Evolutionary conservation across 1,140 invertebrate genomes (phyloP).

Genomic region (Drosophila grimshawi): DNA sequence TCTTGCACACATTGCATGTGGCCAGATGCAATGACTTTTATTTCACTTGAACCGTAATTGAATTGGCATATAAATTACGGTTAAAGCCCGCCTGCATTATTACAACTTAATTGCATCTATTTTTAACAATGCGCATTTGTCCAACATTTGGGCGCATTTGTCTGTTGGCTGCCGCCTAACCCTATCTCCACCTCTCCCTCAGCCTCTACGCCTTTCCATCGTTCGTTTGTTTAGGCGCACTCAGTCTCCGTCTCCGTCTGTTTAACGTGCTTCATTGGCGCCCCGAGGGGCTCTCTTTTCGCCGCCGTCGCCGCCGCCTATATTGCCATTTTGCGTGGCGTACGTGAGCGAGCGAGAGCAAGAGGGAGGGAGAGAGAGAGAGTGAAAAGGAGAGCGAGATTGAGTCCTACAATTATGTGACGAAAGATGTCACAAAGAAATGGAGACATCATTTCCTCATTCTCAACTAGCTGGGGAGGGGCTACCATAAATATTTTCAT

Average conservation of each 20-base stretch:
- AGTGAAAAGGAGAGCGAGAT: conserved; percentile 1
- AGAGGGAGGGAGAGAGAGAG: background rate
- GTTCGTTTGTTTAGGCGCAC: background rate
- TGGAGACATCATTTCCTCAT: background rate
- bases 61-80: conserved; percentile 61
- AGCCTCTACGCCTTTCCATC: background rate
- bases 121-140: conserved; percentile 66
- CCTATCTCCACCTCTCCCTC: conserved; percentile 7
- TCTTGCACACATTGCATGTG: conserved; percentile 55
- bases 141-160: conserved; percentile 57
- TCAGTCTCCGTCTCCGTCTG: conserved; percentile 9
- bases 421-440: conserved; percentile 15
- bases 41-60: conserved; percentile 69
- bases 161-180: conserved; percentile 32
- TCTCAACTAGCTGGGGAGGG: no score
- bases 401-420: conserved; percentile 8
- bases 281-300: conserved; percentile 33
- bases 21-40: conserved; percentile 41
- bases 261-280: conserved; percentile 40
- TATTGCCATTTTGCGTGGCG: conserved; percentile 42
- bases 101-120: conserved; percentile 80
- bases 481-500: no score
- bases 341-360: conserved; percentile 8
- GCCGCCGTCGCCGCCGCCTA: background rate
- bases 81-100: conserved; percentile 60